Percentiles rank a stretch among this genome's conserved stretches.
phyloP scores from a whole-genome alignment of 2,888 invertebrate species.

The Spilarctia lutea region DNA sequence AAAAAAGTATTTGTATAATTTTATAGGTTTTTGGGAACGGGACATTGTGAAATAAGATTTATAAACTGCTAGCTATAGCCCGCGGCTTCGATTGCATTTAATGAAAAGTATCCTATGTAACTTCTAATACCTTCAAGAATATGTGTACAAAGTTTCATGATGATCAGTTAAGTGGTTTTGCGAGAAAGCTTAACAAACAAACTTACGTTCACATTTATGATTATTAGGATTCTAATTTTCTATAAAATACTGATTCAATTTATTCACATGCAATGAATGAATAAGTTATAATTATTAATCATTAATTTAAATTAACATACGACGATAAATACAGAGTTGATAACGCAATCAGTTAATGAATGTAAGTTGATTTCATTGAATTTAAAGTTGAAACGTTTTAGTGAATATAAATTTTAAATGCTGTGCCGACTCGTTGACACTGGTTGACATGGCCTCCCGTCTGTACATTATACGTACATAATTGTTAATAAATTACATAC shows the following conservation, averaged over 20 bases:
- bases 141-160: too few relatives aligned
- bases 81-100: too few relatives aligned
- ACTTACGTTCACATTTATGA: too few relatives aligned
- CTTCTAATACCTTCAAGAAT: too few relatives aligned
- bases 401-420: conserved; percentile 41
- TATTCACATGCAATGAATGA: not conserved
- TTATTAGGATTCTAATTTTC: not conserved
- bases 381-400: conserved; percentile 39
- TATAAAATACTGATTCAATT: not conserved
- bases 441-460: conserved; percentile 26
- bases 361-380: conserved; percentile 45
- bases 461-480: conserved; percentile 24
- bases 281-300: not conserved
- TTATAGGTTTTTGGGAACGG: not conserved
- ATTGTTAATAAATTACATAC: conserved; percentile 40
- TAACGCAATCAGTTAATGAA: conserved; percentile 38
- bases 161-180: too few relatives aligned
- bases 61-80: too few relatives aligned
- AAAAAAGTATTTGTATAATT: not conserved
- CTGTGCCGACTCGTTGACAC: conserved; percentile 30
- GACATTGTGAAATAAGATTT: not conserved
- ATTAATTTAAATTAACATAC: not conserved
- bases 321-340: not conserved
- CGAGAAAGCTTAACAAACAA: too few relatives aligned
- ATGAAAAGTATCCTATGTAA: too few relatives aligned